A percentile compares a stretch with the other conserved stretches of the same genome.
Evolutionary conservation across 1,140 invertebrate species (phyloP).

Genomic region (Drosophila mojavensis): DNA sequence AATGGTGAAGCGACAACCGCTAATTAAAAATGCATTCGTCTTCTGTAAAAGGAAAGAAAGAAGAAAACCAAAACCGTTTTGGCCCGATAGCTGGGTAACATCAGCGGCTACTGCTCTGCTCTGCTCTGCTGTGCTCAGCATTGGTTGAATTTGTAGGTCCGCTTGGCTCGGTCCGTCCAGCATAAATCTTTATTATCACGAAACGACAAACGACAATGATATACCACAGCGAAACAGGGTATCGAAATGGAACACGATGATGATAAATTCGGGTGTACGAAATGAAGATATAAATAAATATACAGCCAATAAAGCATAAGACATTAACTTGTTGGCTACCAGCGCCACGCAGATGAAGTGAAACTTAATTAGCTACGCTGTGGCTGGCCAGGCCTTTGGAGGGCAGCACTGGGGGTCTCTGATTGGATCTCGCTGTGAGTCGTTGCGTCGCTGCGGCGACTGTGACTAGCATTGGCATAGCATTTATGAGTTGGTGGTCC

Average conservation of each 20-base stretch:
- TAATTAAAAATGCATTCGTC: slow-evolving; percentile 77
- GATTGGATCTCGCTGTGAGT: not conserved
- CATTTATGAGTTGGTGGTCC: slow-evolving; percentile 44
- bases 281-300: slow-evolving; percentile 71
- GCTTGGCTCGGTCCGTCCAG: not conserved
- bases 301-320: slow-evolving; percentile 57
- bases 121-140: slow-evolving; percentile 5
- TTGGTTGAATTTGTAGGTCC: not conserved
- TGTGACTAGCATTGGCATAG: not conserved
- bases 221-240: slow-evolving; percentile 26
- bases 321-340: slow-evolving; percentile 43
- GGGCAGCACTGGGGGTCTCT: not conserved
- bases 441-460: not conserved
- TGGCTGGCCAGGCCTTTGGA: not conserved
- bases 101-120: slow-evolving; percentile 33
- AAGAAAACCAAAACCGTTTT: slow-evolving; percentile 4
- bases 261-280: slow-evolving; percentile 55
- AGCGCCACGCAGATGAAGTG: slow-evolving; percentile 34
- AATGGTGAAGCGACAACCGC: slow-evolving; percentile 40
- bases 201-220: slow-evolving; percentile 68
- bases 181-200: slow-evolving; percentile 75
- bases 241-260: slow-evolving; percentile 23
- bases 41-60: slow-evolving; percentile 6
- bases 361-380: slow-evolving; percentile 43
- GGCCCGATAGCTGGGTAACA: slow-evolving; percentile 36